Evolutionary conservation across 92 coral and sea anemone genomes (phyloP), one percentile per base, ranked within the genome.

Genomic region (Phenganax stokvisi): DNA sequence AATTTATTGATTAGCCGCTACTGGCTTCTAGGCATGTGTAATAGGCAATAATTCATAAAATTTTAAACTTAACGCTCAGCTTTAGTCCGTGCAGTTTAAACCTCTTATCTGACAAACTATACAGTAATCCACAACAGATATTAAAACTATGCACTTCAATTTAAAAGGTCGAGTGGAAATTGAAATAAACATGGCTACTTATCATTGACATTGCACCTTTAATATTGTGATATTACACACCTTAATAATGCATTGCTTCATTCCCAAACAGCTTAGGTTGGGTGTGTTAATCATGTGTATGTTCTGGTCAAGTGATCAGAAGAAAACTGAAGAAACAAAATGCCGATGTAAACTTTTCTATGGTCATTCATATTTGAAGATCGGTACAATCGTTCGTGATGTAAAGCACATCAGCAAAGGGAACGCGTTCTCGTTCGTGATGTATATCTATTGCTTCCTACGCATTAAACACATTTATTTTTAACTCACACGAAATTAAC

Each of bases 401-500:
- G 47, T 37, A 37, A 37, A 37, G 47, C 47, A 37, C 47, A 5
- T 2, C 2, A 37, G 47, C 47, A 64, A 64, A 64, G 37, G 70
- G 29, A 64, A 64, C 70, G 70, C 70, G 70, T 37, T 12, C 70
- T 64, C 12, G 29, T 64, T 64, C 70, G 70, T 64, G 70, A 64
- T 64, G 70, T 28, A 17, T 28, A 30, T 11, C 30, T 64, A 10
- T 30, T 68, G 47, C 47, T 68, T 68, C 73, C 73, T 37, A 3
- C 54, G 73, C 52, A 37, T 17, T n/a, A 68, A 53, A 68, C 73
- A 29, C 52, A 1, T 68, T 30, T 68, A 68, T 68, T 68, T 64
- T 68, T 10, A 37, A 68, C 73, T 68, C 73, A 29, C 73, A 68
- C 73, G 73, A 68, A 68, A 68, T 68, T 25, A 68, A 37, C 73